Conservation (phyloP, 2,113 vertebrate species). For the Microcebus murinus region DNA sequence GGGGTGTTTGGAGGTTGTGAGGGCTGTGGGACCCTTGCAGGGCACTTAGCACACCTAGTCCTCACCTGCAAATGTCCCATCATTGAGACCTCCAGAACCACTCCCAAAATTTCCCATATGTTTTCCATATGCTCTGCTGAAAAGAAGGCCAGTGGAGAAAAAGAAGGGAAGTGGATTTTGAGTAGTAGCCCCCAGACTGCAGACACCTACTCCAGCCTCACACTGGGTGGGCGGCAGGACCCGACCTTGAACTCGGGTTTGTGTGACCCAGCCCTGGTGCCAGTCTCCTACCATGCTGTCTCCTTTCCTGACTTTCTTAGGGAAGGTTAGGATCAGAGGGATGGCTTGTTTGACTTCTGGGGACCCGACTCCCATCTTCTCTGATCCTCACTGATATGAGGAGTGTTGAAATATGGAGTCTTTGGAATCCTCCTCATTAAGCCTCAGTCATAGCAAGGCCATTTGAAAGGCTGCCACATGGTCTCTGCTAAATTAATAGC, state of each 20-base stretch:
- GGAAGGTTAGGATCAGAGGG: neutral
- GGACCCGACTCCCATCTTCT: neutral
- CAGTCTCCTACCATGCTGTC: rapidly evolving
- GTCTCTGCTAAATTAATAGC: neutral
- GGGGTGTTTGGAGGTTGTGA: neutral
- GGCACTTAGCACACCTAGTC: too few relatives aligned
- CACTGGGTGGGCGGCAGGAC: rapidly evolving
- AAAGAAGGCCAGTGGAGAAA: neutral
- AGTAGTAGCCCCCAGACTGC: neutral
- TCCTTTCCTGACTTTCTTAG: neutral
- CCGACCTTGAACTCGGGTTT: neutral
- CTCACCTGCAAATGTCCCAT: neutral
- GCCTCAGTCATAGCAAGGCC: neutral
- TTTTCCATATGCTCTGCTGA: neutral
- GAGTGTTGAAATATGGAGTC: neutral
- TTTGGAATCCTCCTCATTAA: neutral
- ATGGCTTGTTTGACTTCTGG: neutral
- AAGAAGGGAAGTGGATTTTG: neutral
- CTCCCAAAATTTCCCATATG: neutral
- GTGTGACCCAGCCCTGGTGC: neutral
- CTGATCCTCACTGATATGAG: neutral
- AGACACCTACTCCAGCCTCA: neutral
- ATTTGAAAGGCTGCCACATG: neutral
- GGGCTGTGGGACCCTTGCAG: neutral
- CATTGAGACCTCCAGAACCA: neutral